Evolutionary conservation across 37 sponge, comb jelly and placozoan genomes (phyloP).

Genomic region (Geodia barretti): DNA sequence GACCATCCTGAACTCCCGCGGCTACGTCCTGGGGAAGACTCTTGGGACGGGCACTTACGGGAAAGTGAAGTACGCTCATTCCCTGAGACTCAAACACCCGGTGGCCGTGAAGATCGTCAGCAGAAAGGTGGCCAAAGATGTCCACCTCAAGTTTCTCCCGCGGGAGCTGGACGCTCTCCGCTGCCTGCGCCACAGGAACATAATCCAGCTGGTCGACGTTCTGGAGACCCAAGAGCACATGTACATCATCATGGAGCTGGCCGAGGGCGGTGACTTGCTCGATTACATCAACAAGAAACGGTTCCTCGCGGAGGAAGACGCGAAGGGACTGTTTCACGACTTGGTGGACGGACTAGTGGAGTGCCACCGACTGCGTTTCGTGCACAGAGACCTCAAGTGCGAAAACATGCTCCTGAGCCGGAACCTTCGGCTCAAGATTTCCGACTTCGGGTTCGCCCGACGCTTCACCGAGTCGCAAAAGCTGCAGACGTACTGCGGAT

Average conservation of each 20-base stretch:
- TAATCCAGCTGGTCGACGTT: slow-evolving; percentile 79
- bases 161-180: slow-evolving; percentile 81
- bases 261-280: slow-evolving; percentile 89
- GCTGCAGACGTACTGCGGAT: slow-evolving; percentile 91
- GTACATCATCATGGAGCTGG: slow-evolving; percentile 90
- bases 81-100: slow-evolving; percentile 47
- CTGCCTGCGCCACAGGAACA: slow-evolving; percentile 58
- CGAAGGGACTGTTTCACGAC: slow-evolving; percentile 73
- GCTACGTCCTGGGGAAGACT: slow-evolving; percentile 68
- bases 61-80: slow-evolving; percentile 84
- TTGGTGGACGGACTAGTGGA: slow-evolving; percentile 59
- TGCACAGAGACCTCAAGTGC: slow-evolving; percentile 94
- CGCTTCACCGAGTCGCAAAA: background rate
- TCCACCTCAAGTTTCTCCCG: slow-evolving; percentile 85
- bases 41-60: slow-evolving; percentile 93
- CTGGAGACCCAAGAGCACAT: slow-evolving; percentile 72
- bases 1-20: slow-evolving; percentile 6
- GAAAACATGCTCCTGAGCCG: slow-evolving; percentile 85
- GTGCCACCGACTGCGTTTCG: slow-evolving; percentile 75
- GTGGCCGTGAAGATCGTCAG: slow-evolving; percentile 92
- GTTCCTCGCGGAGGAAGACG: slow-evolving; percentile 70
- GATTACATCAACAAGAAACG: slow-evolving; percentile 84
- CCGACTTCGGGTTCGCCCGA: slow-evolving; percentile 91
- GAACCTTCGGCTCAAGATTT: slow-evolving; percentile 64
- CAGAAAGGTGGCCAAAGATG: slow-evolving; percentile 80